Evolutionary conservation across 2,113 vertebrate genomes (phyloP).

Genomic region (Neolamprologus kungweensis): DNA sequence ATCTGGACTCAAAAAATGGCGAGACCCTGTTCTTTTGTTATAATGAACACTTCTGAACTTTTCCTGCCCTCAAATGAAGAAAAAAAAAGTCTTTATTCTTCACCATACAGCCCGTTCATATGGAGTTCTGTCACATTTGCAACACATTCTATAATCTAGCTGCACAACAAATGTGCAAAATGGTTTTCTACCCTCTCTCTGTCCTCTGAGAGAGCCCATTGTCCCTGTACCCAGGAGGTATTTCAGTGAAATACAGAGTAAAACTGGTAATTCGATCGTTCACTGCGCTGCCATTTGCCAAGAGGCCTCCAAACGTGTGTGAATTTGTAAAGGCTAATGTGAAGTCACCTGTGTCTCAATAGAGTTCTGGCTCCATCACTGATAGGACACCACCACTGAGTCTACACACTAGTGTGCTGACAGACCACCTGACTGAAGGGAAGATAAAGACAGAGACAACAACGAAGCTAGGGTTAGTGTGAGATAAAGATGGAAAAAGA

Average conservation of each 20-base stretch:
- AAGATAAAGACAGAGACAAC: conserved; percentile 38
- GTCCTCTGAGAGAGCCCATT: conserved; percentile 22
- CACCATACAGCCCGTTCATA: neutral
- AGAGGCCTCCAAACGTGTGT: conserved; percentile 15
- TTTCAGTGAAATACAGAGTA: conserved; percentile 30
- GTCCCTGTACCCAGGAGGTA: conserved; percentile 18
- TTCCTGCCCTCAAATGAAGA: conserved; percentile 32
- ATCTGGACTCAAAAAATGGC: conserved; percentile 16
- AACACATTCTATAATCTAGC: neutral
- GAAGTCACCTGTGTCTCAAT: conserved; percentile 40
- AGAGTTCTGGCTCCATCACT: conserved; percentile 14
- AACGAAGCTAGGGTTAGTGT: neutral
- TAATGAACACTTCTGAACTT: conserved; percentile 60
- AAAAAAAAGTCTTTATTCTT: conserved; percentile 47
- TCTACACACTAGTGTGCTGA: conserved; percentile 10
- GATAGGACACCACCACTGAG: conserved; percentile 27
- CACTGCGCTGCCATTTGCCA: conserved; percentile 25
- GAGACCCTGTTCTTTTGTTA: conserved; percentile 33
- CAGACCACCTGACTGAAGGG: conserved; percentile 24
- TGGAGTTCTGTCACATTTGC: neutral
- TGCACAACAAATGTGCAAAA: neutral
- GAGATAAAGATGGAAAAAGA: conserved; percentile 34
- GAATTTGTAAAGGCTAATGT: conserved; percentile 46
- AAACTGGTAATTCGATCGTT: conserved; percentile 43
- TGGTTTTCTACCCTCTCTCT: neutral